Conservation (phyloP, 64 coral and sea anemone species). For the Anthopleura sola region DNA sequence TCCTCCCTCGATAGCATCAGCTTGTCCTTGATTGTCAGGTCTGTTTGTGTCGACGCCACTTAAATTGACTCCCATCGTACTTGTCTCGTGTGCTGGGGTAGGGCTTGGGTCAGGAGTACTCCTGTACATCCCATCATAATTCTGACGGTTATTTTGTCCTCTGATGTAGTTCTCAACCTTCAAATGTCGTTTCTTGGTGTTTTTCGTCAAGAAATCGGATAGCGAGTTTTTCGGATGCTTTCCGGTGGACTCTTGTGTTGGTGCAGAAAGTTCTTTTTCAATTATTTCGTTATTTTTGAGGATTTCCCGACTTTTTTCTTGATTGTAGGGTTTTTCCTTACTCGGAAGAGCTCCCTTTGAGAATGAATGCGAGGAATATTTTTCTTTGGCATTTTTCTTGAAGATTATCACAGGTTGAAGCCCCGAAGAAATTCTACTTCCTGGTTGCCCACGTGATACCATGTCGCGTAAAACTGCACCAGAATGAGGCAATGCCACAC, state of each 20-base stretch:
- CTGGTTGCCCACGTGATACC: conserved; percentile 40
- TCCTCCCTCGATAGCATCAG: background rate
- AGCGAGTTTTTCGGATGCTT: background rate
- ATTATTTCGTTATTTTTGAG: background rate
- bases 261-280: background rate
- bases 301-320: background rate
- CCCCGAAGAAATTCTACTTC: conserved; percentile 48
- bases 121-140: no score
- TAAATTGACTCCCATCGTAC: background rate
- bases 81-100: background rate
- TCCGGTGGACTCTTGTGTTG: background rate
- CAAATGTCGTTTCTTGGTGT: background rate
- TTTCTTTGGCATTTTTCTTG: background rate
- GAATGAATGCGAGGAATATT: background rate
- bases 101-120: no score
- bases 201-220: background rate
- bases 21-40: background rate
- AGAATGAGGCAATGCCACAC: conserved; percentile 71
- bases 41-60: background rate
- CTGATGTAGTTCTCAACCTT: background rate
- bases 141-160: background rate
- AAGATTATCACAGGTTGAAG: conserved; percentile 81
- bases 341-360: background rate
- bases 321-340: background rate
- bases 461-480: conserved; percentile 53